Evolutionary conservation across 2,888 invertebrate species (phyloP).

Genomic region (Scaptomyza polygonia): DNA sequence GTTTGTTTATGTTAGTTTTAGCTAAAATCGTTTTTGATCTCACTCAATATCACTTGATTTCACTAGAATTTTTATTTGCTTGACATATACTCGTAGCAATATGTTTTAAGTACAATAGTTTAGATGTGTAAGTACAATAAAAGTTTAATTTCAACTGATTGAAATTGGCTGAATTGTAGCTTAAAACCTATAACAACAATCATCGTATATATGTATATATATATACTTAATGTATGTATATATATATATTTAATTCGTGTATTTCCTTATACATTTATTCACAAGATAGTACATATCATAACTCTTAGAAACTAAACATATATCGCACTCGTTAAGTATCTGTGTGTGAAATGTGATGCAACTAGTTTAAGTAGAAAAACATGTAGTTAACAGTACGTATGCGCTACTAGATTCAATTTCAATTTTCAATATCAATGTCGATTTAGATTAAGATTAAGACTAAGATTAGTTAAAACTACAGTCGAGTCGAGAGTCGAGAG

Average conservation of each 20-base stretch:
- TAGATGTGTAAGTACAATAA: conserved; percentile 68
- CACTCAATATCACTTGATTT: conserved; percentile 84
- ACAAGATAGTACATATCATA: conserved; percentile 41
- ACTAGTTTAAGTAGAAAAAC: conserved; percentile 72
- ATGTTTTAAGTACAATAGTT: conserved; percentile 54
- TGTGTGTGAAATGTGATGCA: conserved; percentile 64
- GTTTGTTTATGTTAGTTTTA: conserved; percentile 45
- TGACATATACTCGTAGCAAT: conserved; percentile 52
- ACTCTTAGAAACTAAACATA: conserved; percentile 62
- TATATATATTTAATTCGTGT: conserved; percentile 27
- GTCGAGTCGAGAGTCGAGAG: conserved; percentile 71
- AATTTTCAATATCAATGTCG: conserved; percentile 23
- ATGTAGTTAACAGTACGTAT: conserved; percentile 72
- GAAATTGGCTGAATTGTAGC: conserved; percentile 53
- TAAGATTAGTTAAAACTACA: conserved; percentile 55
- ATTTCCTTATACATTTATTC: conserved; percentile 27
- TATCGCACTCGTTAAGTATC: conserved; percentile 72
- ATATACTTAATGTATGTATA: conserved; percentile 45
- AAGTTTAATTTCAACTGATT: conserved; percentile 61
- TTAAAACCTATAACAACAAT: conserved; percentile 79
- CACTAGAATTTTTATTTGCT: conserved; percentile 70
- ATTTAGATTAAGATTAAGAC: conserved; percentile 34
- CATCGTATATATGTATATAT: conserved; percentile 57
- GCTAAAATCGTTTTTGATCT: conserved; percentile 84
- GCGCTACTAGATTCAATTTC: conserved; percentile 45